These are phyloP conservation scores for Tragulus kanchil DNA, from an alignment of 2,113 vertebrate species.

Conservation along the genomic window DNA sequence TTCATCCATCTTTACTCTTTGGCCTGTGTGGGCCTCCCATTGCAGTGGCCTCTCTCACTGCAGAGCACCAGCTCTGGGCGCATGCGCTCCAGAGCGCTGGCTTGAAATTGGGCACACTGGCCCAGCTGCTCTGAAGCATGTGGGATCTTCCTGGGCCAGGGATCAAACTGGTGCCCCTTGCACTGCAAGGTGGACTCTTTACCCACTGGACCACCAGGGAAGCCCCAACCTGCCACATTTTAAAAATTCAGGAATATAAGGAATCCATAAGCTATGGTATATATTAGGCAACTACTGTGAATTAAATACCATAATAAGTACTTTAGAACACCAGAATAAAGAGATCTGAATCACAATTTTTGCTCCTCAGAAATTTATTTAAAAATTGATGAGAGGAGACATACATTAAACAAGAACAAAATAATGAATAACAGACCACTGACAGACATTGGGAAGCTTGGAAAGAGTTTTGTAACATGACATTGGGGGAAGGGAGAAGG, in stretches of 20 bases:
- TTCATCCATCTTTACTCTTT: too few species aligned
- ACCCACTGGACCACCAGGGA: too few species aligned
- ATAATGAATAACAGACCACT: not conserved
- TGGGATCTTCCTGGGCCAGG: too few species aligned
- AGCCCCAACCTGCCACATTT: not conserved
- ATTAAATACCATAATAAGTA: conserved; percentile 20
- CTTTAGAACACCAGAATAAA: not conserved
- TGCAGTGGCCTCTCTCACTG: too few species aligned
- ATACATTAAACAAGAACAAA: not conserved
- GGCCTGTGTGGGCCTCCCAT: too few species aligned
- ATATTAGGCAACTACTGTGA: conserved; percentile 20
- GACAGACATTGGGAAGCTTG: not conserved
- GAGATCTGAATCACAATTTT: not conserved
- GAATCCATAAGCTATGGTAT: conserved; percentile 39
- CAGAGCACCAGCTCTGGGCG: too few species aligned
- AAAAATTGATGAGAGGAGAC: not conserved
- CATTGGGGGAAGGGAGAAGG: too few species aligned
- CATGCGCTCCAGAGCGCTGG: too few species aligned
- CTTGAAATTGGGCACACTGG: too few species aligned
- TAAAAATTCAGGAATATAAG: conserved; percentile 14
- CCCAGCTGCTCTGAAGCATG: too few species aligned
- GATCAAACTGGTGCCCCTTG: too few species aligned
- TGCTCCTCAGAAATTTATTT: not conserved
- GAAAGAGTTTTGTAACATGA: not conserved
- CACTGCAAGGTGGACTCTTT: too few species aligned